Conservation (phyloP, 2,113 vertebrate genomes). For the Enhydra lutris region DNA sequence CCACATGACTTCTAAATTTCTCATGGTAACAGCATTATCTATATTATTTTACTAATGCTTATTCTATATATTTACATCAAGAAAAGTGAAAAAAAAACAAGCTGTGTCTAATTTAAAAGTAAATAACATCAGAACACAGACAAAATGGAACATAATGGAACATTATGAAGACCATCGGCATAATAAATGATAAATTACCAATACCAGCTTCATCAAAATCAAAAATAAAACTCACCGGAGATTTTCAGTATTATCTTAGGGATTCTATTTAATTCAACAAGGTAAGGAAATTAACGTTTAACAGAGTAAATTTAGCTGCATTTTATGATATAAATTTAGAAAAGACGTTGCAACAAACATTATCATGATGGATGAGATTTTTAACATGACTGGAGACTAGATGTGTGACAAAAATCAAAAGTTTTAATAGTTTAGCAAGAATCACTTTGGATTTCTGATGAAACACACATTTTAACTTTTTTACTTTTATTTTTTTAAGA, state of each 20-base stretch:
- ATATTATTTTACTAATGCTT: not conserved
- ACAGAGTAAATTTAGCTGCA: not conserved
- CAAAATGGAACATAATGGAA: not conserved
- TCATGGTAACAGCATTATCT: not conserved
- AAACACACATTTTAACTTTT: not conserved
- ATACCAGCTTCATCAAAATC: not conserved
- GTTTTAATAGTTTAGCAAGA: not conserved
- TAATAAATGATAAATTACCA: not conserved
- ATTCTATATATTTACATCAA: not conserved
- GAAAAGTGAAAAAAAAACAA: not conserved
- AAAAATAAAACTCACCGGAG: not conserved
- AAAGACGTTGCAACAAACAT: not conserved
- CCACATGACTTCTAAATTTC: not conserved
- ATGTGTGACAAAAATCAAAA: not conserved
- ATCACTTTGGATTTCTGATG: not conserved
- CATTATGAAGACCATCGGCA: not conserved
- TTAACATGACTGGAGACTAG: not conserved
- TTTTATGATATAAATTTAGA: not conserved
- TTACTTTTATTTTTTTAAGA: not conserved
- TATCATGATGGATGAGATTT: not conserved
- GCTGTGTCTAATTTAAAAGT: not conserved
- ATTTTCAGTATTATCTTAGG: not conserved
- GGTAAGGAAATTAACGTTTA: not conserved
- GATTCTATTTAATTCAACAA: not conserved
- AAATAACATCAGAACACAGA: not conserved